Evolutionary conservation across 2,888 invertebrate genomes (phyloP).

Genomic region (Teleiodes luculella): DNA sequence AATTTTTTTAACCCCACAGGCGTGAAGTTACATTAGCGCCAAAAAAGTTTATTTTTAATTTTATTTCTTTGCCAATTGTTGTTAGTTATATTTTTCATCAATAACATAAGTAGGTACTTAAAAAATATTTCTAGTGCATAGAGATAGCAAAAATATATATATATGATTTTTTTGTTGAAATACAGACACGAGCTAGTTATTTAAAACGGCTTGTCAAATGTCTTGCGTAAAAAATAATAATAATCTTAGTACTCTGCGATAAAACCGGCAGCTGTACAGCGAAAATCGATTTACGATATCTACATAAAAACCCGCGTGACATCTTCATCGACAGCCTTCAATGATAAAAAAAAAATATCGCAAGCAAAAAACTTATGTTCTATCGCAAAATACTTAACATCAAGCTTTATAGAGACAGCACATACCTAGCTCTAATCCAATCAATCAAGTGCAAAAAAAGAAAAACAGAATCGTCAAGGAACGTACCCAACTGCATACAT

Average conservation of each 20-base stretch:
- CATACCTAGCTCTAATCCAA: background rate
- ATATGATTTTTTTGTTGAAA: too few relatives aligned
- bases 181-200: too few relatives aligned
- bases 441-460: constrained; percentile 4
- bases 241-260: background rate
- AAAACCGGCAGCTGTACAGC: background rate
- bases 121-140: too few relatives aligned
- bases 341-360: background rate
- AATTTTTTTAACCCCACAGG: too few relatives aligned
- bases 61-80: too few relatives aligned
- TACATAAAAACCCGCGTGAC: background rate
- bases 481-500: constrained; percentile 51
- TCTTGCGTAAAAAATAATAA: too few relatives aligned
- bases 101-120: too few relatives aligned
- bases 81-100: too few relatives aligned
- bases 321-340: background rate
- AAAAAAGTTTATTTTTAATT: too few relatives aligned
- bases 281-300: constrained; percentile 3
- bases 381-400: background rate
- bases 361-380: background rate
- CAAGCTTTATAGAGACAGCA: background rate
- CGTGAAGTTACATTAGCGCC: too few relatives aligned
- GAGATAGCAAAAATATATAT: too few relatives aligned
- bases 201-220: too few relatives aligned
- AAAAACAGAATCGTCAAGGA: constrained; percentile 35